Conservation (phyloP, 2,797 vertebrate species). For the Lepilemur septentrionalis region DNA sequence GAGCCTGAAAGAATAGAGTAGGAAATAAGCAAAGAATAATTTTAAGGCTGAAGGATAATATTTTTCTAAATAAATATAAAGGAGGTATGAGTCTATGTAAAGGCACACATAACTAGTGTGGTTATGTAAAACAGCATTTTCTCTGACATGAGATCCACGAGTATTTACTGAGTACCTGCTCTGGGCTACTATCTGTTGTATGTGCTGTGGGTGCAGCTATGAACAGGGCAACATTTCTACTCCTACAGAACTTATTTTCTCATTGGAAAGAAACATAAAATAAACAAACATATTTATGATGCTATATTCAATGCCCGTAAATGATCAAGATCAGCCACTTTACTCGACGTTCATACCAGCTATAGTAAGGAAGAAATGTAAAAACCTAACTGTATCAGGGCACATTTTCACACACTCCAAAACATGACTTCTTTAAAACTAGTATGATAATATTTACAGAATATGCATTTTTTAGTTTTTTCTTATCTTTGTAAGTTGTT, state of each 20-base stretch:
- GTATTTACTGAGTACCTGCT: background rate
- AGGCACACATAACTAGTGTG: background rate
- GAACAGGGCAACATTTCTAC: background rate
- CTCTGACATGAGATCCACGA: background rate
- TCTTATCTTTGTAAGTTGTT: background rate
- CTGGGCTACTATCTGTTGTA: background rate
- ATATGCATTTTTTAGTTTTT: background rate
- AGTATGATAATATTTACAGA: background rate
- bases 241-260: background rate
- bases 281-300: background rate
- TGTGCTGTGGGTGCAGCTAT: background rate
- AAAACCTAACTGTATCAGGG: background rate
- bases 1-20: background rate
- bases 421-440: background rate
- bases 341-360: background rate
- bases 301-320: background rate
- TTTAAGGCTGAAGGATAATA: background rate
- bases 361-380: background rate
- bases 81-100: fast-evolving
- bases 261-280: background rate
- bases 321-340: background rate
- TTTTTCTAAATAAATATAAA: background rate
- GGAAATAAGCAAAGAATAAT: constrained; percentile 14
- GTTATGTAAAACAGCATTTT: background rate
- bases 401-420: background rate